These are phyloP conservation scores for Rousettus leschenaultii DNA, from an alignment of 2,113 vertebrate genomes.

Conservation along the genomic window DNA sequence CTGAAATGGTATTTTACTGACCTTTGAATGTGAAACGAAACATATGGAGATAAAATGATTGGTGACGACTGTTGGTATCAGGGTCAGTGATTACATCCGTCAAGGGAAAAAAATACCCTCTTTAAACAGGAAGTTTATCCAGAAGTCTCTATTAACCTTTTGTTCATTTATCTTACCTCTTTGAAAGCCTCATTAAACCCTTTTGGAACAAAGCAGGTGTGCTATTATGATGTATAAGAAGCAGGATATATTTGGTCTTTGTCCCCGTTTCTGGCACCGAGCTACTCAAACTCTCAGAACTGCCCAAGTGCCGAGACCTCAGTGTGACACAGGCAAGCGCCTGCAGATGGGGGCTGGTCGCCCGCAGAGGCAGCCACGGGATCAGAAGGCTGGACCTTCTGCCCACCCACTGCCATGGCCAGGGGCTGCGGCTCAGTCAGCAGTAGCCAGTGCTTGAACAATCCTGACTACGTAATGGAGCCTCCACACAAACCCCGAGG, in stretches of 20 bases:
- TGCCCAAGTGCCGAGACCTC: neutral
- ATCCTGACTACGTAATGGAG: too few relatives aligned
- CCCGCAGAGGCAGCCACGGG: neutral
- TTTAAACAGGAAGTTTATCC: slow-evolving; percentile 15
- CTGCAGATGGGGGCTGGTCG: neutral
- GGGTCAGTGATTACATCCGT: neutral
- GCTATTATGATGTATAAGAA: neutral
- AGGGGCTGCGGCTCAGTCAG: too few relatives aligned
- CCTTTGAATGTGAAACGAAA: neutral
- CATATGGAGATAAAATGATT: neutral
- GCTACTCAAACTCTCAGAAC: neutral
- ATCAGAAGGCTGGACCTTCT: too few relatives aligned
- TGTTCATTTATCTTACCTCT: neutral
- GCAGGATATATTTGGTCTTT: too few relatives aligned
- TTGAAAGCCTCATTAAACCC: neutral
- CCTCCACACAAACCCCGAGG: too few relatives aligned
- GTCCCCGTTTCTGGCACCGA: neutral
- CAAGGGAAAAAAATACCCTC: neutral
- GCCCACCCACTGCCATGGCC: too few relatives aligned
- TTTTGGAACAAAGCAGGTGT: neutral
- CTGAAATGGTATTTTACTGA: slow-evolving; percentile 10
- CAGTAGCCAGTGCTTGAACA: too few relatives aligned
- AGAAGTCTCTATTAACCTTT: neutral
- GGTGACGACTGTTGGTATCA: neutral
- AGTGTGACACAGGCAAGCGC: too few relatives aligned